Evolutionary conservation across 2,797 vertebrate species (phyloP), one percentile per base, ranked within the genome.

Genomic region (Enteromius fasciolatus): DNA sequence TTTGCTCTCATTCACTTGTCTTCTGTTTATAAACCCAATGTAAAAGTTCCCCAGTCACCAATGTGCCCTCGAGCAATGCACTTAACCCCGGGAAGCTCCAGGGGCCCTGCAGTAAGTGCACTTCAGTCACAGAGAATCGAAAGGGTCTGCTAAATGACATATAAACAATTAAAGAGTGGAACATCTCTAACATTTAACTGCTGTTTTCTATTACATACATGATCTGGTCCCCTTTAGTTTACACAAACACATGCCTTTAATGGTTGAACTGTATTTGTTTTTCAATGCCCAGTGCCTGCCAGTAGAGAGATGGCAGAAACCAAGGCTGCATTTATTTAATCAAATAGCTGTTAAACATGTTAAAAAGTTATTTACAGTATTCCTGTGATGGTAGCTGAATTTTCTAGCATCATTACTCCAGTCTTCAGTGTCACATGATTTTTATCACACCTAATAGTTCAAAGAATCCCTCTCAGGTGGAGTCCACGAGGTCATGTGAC

Each of bases 121-220:
- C 14, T 54, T 66, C n/a, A 68, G 44, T 54, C 77, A 17, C 48
- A 2, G 9, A 20, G n/a, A 39, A 66, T 52, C 3, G n/a, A 78
- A 52, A 7, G 9, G 39, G 31, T 41, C 46, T 78, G 63, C n/a
- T 79, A 68, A 68, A 68, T 68, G 77, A 79, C 63, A 68, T 18
- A 79, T 68, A 78, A 68, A 67, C 64, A 54, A 25, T 68, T 79
- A 54, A 78, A 67, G 20, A 64, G 17, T 31, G 23, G 25, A 31
- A 64, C 15, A 28, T 77, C 2, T 64, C 31, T 17, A 28, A 9
- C 17, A 46, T 44, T 41, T 76, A 61, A 31, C 39, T 76, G 23
- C 31, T 48, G 39, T 18, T 11, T 63, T 64, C 25, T n/a, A 12
- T 41, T 46, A 39, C 23, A 64, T 14, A 25, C 41, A 57, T 57